Evolutionary conservation across 2,113 vertebrate species (phyloP), one percentile per base, ranked within the genome.

Genomic region (Archocentrus centrarchus): DNA sequence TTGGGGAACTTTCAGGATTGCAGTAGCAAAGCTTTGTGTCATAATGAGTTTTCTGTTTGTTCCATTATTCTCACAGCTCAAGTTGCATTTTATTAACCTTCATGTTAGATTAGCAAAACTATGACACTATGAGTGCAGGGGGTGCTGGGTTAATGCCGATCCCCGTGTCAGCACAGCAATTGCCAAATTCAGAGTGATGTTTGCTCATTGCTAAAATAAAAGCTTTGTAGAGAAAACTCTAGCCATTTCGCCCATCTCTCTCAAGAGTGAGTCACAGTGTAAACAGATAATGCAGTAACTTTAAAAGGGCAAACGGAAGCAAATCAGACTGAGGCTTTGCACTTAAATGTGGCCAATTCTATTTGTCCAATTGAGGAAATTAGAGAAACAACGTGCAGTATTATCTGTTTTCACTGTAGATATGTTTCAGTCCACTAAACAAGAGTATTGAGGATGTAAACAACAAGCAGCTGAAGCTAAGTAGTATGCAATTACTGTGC

Each of bases 401-500:
- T 57, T 6, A n/a, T 55, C 68, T 10, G n/a, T 73, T 55, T 73
- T 35, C 47, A 73, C 47, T 73, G 68, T 55, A 73, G 47, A 73
- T 73, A 30, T 73, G 11, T 73, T 55, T 55, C 18, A 55, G 3
- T 35, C 68, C 2, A 2, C 68, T 73, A 73, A 73, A 73, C 68
- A 55, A 73, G 27, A 55, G 47, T 55, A 35, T 35, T 73, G 47
- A 73, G 68, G 17, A 73, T 73, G 44, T 70, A 70, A 70, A 73
- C 44, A 73, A 14, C 47, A 73, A 73, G 68, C 68, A 73, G 47
- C 68, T 53, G 68, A 53, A 73, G 68, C 47, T 73, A 73, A 53
- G 47, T 3, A 73, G 44, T 27, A 73, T 32, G 47, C 47, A 73
- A 73, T 55, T 55, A 73, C 11, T 55, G 68, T 32, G 68, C 68